These are phyloP conservation scores for Ormyrus thymus DNA, from an alignment of 2,888 invertebrate species.

Conservation along the genomic window DNA sequence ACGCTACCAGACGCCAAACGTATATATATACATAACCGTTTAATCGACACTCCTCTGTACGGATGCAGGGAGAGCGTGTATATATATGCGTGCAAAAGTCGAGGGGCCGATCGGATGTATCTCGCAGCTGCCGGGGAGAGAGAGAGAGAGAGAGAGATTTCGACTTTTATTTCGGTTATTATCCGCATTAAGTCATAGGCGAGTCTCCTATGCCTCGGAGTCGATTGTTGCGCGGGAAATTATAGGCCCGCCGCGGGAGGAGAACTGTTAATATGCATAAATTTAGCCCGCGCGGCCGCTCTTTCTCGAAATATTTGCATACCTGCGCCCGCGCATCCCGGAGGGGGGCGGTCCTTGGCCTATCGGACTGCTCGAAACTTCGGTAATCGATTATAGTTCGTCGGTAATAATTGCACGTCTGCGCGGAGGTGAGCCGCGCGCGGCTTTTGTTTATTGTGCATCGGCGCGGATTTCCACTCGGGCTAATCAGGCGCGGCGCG, in stretches of 20 bases:
- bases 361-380: background rate
- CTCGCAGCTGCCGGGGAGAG: constrained; percentile 33
- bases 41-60: constrained; percentile 33
- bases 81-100: background rate
- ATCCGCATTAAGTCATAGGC: constrained; percentile 29
- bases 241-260: constrained; percentile 22
- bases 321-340: too few species aligned
- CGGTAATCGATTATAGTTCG: background rate
- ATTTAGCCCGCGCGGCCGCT: constrained; percentile 5
- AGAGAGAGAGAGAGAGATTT: constrained; percentile 15
- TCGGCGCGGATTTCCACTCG: constrained; percentile 34
- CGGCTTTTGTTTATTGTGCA: too few species aligned
- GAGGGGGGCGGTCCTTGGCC: too few species aligned
- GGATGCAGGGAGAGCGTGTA: background rate
- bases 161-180: constrained; percentile 39
- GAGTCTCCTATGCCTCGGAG: background rate
- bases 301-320: constrained; percentile 16
- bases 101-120: constrained; percentile 13
- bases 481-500: constrained; percentile 40
- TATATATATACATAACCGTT: background rate
- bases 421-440: background rate
- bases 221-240: constrained; percentile 30
- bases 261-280: constrained; percentile 23
- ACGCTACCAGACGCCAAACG: constrained; percentile 3
- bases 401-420: too few species aligned